Base-by-base conservation (phyloP, 37 sponge, comb jelly and placozoan genomes). In the Eunapius fragilis region DNA sequence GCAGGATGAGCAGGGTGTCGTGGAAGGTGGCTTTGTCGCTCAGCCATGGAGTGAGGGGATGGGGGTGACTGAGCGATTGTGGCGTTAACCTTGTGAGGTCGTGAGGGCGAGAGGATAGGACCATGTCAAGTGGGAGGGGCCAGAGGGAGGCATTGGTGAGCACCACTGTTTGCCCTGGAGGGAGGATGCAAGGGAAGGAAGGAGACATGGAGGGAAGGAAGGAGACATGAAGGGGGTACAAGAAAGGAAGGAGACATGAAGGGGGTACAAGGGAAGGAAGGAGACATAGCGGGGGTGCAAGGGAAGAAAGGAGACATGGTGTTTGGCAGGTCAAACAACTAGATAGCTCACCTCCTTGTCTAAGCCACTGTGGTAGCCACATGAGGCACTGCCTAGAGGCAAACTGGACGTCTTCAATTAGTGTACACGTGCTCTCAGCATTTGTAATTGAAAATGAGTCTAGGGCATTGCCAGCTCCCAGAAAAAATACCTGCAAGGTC, bases 261-360 rank as follows among this genome's bases (percentile, higher is more conserved):
- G n/a, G n/a, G n/a, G n/a, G n/a, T n/a, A n/a, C n/a, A n/a, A n/a
- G n/a, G n/a, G n/a, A n/a, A n/a, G n/a, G n/a, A n/a, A n/a, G n/a
- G n/a, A n/a, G n/a, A n/a, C n/a, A n/a, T n/a, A n/a, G n/a, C n/a
- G n/a, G n/a, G n/a, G n/a, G n/a, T n/a, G n/a, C n/a, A n/a, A n/a
- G n/a, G n/a, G n/a, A n/a, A n/a, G n/a, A n/a, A n/a, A n/a, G n/a
- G n/a, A n/a, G n/a, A n/a, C n/a, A n/a, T n/a, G n/a, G n/a, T n/a
- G n/a, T n/a, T n/a, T n/a, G n/a, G n/a, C n/a, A n/a, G n/a, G n/a
- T n/a, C 72, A 4, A 41, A 41, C 41, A 9, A 41, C 6, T 3
- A 41, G 6, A 41, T 74, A 35, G 49, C 32, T 25, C 37, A 85
- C 86, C 86, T 77, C 70, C 86, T 24, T 86, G 80, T 28, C 79